These are phyloP conservation scores for Bos indicus DNA, from an alignment of 2,113 vertebrate genomes.

Conservation along the genomic window DNA sequence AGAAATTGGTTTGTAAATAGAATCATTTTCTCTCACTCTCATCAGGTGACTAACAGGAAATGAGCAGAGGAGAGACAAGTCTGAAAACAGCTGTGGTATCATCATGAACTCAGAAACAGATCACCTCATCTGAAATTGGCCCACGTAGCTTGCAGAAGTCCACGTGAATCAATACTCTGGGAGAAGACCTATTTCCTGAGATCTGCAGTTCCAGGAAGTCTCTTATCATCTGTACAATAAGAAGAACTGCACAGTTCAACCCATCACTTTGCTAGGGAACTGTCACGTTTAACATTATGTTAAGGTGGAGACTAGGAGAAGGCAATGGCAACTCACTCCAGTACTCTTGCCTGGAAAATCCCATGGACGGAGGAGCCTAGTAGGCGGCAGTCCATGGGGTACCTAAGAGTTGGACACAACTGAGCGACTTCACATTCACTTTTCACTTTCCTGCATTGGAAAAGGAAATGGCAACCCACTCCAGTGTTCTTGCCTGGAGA, in stretches of 20 bases:
- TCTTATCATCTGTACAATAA: background rate
- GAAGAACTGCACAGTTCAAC: background rate
- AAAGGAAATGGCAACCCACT: no score
- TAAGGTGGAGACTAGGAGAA: background rate
- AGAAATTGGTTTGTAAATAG: conserved; percentile 35
- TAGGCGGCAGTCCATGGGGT: no score
- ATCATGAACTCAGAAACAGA: conserved; percentile 19
- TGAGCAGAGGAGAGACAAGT: conserved; percentile 45
- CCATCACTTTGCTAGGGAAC: background rate
- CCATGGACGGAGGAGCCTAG: no score
- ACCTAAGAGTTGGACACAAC: fast-evolving
- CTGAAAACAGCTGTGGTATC: conserved; percentile 1
- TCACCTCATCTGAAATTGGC: background rate
- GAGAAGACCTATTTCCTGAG: background rate
- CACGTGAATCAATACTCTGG: background rate
- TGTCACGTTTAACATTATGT: background rate
- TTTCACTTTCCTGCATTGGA: no score
- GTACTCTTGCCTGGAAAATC: no score
- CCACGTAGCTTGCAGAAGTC: background rate
- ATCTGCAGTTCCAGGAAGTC: background rate
- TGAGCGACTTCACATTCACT: no score
- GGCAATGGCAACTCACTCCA: no score
- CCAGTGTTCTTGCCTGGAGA: no score
- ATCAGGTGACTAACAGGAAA: conserved; percentile 26
- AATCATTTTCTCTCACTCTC: background rate